A percentile compares a stretch with the other conserved stretches of the same genome.
phyloP scores from a whole-genome alignment of 1,140 invertebrate species.

The Drosophila miranda region DNA sequence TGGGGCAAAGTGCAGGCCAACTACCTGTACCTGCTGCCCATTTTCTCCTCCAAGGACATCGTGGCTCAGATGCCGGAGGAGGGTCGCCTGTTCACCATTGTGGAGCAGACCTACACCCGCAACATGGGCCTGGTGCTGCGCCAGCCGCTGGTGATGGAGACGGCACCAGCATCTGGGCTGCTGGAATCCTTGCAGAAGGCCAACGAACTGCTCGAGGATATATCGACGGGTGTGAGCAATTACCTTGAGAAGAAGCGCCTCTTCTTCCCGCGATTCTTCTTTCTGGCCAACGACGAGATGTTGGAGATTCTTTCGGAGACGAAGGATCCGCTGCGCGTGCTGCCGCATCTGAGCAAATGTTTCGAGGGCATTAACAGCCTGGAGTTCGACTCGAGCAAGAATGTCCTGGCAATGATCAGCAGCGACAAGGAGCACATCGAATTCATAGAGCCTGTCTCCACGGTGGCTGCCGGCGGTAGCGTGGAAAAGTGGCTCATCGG shows the following conservation, averaged over 20 bases:
- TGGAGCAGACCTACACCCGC: conserved; percentile 90
- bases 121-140: conserved; percentile 89
- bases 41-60: conserved; percentile 97
- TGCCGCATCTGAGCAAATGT: conserved; percentile 96
- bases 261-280: conserved; percentile 96
- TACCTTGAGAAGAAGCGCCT: conserved; percentile 96
- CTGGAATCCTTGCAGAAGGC: conserved; percentile 90
- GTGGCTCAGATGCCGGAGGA: conserved; percentile 96
- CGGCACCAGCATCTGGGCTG: conserved; percentile 88
- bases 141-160: conserved; percentile 89
- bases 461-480: conserved; percentile 90
- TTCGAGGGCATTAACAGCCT: conserved; percentile 91
- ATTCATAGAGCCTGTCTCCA: conserved; percentile 88
- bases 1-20: conserved; percentile 94
- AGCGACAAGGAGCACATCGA: conserved; percentile 91
- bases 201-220: conserved; percentile 89
- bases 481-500: conserved; percentile 97
- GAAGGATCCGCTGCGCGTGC: conserved; percentile 93
- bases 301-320: conserved; percentile 96
- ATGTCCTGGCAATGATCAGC: conserved; percentile 93
- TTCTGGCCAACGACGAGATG: conserved; percentile 97
- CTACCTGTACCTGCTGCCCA: conserved; percentile 96
- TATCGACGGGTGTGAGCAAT: conserved; percentile 93
- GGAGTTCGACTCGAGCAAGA: conserved; percentile 89
- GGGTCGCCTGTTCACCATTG: conserved; percentile 89